Percentiles rank a stretch among this genome's conserved stretches.
These are phyloP conservation scores for Chironex yamaguchii DNA, from an alignment of 30 jellyfish, hydroid and myxozoan species.

Conservation along the genomic window DNA sequence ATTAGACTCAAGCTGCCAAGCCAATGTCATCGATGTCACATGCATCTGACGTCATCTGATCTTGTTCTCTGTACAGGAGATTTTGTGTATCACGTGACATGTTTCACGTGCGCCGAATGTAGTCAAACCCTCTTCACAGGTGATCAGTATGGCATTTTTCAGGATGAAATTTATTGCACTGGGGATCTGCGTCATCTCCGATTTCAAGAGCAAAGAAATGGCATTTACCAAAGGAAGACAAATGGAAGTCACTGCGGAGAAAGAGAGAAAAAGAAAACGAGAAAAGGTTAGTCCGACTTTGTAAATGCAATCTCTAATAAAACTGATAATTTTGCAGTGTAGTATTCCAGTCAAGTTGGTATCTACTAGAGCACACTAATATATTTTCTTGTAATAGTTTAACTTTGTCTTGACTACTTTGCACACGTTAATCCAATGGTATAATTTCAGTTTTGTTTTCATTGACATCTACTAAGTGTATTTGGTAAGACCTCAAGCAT, in stretches of 20 bases:
- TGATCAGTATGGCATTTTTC: not conserved
- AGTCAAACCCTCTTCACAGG: not conserved
- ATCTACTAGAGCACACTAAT: too few species aligned
- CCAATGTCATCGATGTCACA: not conserved
- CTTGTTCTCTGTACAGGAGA: not conserved
- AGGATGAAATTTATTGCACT: not conserved
- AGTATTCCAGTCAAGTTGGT: too few species aligned
- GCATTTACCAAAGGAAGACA: not conserved
- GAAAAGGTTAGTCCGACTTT: not conserved
- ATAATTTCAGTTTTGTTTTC: too few species aligned
- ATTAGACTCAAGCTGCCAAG: not conserved
- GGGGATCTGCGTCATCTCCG: not conserved
- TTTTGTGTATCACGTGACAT: not conserved
- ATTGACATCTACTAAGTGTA: too few species aligned
- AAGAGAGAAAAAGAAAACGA: too few species aligned
- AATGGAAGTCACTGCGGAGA: too few species aligned
- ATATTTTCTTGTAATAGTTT: too few species aligned
- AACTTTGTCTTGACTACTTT: too few species aligned
- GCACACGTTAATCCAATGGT: too few species aligned
- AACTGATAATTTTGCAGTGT: too few species aligned
- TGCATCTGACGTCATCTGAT: not conserved
- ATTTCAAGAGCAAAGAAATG: not conserved
- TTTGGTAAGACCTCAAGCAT: too few species aligned
- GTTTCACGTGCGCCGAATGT: not conserved
- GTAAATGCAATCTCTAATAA: too few species aligned